Conservation (phyloP, 1,140 invertebrate genomes). For the Trinorchestia longiramus region DNA sequence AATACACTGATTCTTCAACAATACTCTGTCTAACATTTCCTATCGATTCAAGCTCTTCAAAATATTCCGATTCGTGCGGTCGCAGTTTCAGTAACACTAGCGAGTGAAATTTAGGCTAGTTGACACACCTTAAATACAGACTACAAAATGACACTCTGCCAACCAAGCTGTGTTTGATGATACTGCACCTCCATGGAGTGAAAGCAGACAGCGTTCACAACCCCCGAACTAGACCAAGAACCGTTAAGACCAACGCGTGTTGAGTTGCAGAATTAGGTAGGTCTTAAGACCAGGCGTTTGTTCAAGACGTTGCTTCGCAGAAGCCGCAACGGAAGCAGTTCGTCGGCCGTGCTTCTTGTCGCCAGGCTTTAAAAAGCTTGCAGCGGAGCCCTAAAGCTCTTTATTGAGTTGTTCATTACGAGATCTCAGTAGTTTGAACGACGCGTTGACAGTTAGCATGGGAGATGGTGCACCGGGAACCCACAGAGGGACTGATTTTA, state of each 20-base stretch:
- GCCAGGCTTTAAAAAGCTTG: neutral
- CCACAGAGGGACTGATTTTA: neutral
- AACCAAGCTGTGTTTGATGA: neutral
- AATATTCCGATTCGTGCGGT: no score
- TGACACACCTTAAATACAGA: neutral
- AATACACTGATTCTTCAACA: no score
- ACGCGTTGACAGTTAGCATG: conserved; percentile 33
- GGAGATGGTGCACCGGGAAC: neutral
- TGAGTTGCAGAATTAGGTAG: neutral
- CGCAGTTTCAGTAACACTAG: neutral
- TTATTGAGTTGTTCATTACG: conserved; percentile 35
- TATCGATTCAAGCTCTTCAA: no score
- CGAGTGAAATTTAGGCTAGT: neutral
- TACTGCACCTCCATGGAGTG: neutral
- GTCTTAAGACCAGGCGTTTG: neutral
- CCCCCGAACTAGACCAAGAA: neutral
- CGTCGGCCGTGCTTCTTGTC: neutral
- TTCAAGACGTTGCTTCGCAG: neutral
- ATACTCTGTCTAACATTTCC: no score
- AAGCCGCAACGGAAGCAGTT: conserved; percentile 21
- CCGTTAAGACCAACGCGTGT: neutral
- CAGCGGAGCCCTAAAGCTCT: neutral
- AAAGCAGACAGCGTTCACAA: neutral
- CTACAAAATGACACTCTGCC: neutral
- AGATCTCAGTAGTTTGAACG: conserved; percentile 4